These are phyloP conservation scores for Scaptomyza pallida DNA, from an alignment of 1,140 invertebrate genomes.

Conservation along the genomic window DNA sequence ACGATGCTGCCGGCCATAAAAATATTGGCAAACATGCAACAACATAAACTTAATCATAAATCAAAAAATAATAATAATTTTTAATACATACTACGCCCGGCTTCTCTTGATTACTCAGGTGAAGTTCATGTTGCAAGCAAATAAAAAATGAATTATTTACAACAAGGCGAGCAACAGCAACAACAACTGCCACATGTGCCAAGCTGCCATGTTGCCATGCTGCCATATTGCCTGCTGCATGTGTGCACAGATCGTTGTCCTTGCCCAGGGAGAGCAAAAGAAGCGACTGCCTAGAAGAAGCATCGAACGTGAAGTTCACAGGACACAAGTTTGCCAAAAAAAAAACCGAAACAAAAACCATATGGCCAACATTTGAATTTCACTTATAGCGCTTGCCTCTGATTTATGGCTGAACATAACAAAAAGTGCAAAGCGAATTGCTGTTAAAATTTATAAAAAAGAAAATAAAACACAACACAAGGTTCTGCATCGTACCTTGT, in stretches of 20 bases:
- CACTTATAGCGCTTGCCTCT: slow-evolving; percentile 20
- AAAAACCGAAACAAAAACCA: no score
- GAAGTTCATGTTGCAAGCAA: slow-evolving; percentile 34
- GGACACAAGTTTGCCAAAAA: slow-evolving; percentile 39
- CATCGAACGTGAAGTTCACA: slow-evolving; percentile 17
- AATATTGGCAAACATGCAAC: slow-evolving; percentile 10
- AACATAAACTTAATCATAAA: slow-evolving; percentile 41
- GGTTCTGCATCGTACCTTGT: slow-evolving; percentile 25
- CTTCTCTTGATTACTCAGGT: slow-evolving; percentile 33
- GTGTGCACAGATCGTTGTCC: slow-evolving; percentile 17
- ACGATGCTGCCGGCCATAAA: slow-evolving; percentile 19
- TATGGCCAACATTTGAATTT: slow-evolving; percentile 47
- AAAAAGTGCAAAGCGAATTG: slow-evolving; percentile 25
- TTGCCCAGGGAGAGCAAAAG: slow-evolving; percentile 3
- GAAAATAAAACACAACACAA: slow-evolving; percentile 8
- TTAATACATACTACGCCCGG: slow-evolving; percentile 26
- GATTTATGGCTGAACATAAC: slow-evolving; percentile 50
- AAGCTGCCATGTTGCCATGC: slow-evolving; percentile 2
- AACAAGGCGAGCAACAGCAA: slow-evolving; percentile 19
- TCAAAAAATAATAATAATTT: slow-evolving; percentile 53
- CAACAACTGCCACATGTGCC: slow-evolving; percentile 32
- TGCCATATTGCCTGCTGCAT: slow-evolving; percentile 13
- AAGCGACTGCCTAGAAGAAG: slow-evolving; percentile 15
- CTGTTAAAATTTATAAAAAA: slow-evolving; percentile 26
- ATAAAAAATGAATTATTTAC: slow-evolving; percentile 57